Percentiles rank a stretch among this genome's conserved stretches.
These are phyloP conservation scores for Hiodon alosoides DNA, from an alignment of 2,113 vertebrate species.

Conservation along the genomic window DNA sequence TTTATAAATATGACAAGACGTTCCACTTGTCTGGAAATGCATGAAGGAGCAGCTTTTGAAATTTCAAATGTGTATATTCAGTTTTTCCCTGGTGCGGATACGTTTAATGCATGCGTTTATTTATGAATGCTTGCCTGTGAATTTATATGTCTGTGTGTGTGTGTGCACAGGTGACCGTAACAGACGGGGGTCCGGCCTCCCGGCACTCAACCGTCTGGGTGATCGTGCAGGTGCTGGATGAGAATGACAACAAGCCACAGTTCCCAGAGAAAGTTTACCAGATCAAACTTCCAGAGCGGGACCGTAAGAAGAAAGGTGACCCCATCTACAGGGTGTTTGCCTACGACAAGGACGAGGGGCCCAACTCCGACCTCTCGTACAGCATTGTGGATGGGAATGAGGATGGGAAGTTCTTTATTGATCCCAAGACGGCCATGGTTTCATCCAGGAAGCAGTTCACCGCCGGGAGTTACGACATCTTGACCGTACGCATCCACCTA, in stretches of 20 bases:
- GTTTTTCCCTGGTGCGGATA: slow-evolving; percentile 10
- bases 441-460: slow-evolving; percentile 90
- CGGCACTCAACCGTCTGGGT: slow-evolving; percentile 85
- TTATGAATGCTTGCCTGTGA: not conserved
- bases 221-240: slow-evolving; percentile 84
- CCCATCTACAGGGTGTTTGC: slow-evolving; percentile 91
- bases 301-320: slow-evolving; percentile 83
- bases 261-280: slow-evolving; percentile 94
- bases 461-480: slow-evolving; percentile 87
- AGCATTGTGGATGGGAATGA: slow-evolving; percentile 89
- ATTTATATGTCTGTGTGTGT: not conserved
- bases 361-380: slow-evolving; percentile 90
- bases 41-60: slow-evolving; percentile 9
- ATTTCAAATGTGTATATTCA: slow-evolving; percentile 16
- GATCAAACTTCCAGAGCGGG: slow-evolving; percentile 85
- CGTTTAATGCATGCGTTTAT: not conserved
- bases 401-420: slow-evolving; percentile 90
- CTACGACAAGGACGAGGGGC: slow-evolving; percentile 83
- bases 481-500: slow-evolving; percentile 72
- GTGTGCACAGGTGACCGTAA: slow-evolving; percentile 77
- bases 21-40: slow-evolving; percentile 26
- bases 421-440: slow-evolving; percentile 90
- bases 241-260: slow-evolving; percentile 92
- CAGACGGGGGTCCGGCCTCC: slow-evolving; percentile 77
- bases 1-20: slow-evolving; percentile 43